Evolutionary conservation across 2,113 vertebrate genomes (phyloP).

Genomic region (Tychaedon coryphoeus): DNA sequence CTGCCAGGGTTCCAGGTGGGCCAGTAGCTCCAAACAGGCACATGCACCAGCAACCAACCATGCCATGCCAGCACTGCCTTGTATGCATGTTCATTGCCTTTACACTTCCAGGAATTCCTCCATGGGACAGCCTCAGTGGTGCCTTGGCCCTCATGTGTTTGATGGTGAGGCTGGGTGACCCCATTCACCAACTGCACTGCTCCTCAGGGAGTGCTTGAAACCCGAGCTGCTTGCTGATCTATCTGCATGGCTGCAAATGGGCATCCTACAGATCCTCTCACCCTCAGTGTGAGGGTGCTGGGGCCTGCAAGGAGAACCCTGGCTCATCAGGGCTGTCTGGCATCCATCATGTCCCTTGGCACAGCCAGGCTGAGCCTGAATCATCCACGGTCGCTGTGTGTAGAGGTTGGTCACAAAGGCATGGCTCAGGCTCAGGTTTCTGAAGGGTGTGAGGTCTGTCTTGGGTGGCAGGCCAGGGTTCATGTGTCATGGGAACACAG

Average conservation of each 20-base stretch:
- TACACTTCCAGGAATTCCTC: neutral
- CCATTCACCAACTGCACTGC: neutral
- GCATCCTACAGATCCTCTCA: neutral
- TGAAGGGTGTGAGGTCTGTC: neutral
- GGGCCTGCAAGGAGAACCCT: neutral
- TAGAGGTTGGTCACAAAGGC: neutral
- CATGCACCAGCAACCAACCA: neutral
- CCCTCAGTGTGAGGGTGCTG: neutral
- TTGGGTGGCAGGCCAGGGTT: neutral
- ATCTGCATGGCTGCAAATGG: neutral
- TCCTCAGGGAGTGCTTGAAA: neutral
- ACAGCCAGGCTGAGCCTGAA: neutral
- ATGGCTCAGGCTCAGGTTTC: neutral
- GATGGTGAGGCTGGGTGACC: neutral
- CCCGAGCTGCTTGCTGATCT: fast-evolving
- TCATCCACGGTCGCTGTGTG: fast-evolving
- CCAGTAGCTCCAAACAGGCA: neutral
- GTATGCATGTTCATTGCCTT: neutral
- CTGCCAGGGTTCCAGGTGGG: neutral
- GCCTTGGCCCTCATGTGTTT: neutral
- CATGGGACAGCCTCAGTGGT: neutral
- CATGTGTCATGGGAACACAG: neutral
- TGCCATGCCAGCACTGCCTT: neutral
- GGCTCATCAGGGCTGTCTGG: neutral
- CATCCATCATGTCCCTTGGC: neutral